phyloP scores from a whole-genome alignment of 2,797 vertebrate species.

The Amniataba percoides region DNA sequence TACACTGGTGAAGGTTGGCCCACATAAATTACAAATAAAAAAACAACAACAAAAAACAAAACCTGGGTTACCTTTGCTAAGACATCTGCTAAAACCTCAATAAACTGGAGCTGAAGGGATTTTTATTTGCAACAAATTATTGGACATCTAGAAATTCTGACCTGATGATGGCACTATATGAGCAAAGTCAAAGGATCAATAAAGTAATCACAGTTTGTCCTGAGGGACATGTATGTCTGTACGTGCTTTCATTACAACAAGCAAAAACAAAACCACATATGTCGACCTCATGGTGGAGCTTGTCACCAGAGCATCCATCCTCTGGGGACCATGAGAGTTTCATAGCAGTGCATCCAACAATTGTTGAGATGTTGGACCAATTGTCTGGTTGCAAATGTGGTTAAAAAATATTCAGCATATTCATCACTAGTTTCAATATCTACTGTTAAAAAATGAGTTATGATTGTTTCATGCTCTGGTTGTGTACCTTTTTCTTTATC shows the following conservation, averaged over 20 bases:
- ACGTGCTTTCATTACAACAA: background rate
- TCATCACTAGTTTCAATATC: background rate
- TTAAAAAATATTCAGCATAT: background rate
- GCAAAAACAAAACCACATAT: no score
- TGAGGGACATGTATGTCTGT: background rate
- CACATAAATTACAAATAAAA: background rate
- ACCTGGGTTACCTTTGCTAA: no score
- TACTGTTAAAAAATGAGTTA: background rate
- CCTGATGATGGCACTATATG: no score
- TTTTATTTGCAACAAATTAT: no score
- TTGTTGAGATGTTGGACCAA: background rate
- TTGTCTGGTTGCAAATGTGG: background rate
- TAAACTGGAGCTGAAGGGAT: no score
- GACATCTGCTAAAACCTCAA: no score
- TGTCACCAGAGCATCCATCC: no score
- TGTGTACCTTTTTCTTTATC: conserved; percentile 2
- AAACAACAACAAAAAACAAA: no score
- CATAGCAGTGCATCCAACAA: no score
- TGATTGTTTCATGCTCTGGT: background rate
- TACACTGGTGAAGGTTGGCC: background rate
- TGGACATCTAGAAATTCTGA: no score
- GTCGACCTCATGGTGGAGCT: no score
- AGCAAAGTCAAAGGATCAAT: background rate
- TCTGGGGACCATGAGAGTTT: no score
- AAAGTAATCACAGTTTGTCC: background rate